Evolutionary conservation across 2,797 vertebrate species (phyloP).

Genomic region (Podarcis siculus): DNA sequence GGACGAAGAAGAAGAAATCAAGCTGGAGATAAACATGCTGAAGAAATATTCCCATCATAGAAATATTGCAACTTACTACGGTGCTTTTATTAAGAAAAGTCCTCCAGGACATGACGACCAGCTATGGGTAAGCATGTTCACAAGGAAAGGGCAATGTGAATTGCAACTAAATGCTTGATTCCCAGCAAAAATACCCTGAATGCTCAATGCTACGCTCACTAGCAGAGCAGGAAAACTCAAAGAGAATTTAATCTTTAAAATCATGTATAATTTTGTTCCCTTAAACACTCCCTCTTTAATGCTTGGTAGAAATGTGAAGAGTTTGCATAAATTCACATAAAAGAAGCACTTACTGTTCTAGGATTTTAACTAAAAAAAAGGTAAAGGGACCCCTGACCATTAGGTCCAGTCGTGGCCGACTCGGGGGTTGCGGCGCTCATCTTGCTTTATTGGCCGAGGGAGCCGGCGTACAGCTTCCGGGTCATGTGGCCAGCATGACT

Average conservation of each 20-base stretch:
- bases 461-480: too few relatives aligned
- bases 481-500: too few relatives aligned
- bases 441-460: too few relatives aligned
- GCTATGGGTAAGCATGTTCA: slow-evolving; percentile 87
- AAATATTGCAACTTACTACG: slow-evolving; percentile 97
- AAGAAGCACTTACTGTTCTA: neutral
- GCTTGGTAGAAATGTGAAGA: neutral
- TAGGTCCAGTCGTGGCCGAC: too few relatives aligned
- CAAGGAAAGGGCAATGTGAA: slow-evolving; percentile 19
- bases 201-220: slow-evolving; percentile 38
- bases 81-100: slow-evolving; percentile 98
- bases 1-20: slow-evolving; percentile 98
- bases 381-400: too few relatives aligned
- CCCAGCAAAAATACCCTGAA: slow-evolving; percentile 9
- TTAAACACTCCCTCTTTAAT: neutral
- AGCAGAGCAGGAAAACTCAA: slow-evolving; percentile 22
- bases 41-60: slow-evolving; percentile 98
- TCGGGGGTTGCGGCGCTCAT: too few relatives aligned
- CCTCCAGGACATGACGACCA: slow-evolving; percentile 97
- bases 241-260: slow-evolving; percentile 43
- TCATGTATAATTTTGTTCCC: slow-evolving; percentile 1
- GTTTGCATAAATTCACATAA: neutral
- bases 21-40: slow-evolving; percentile 98
- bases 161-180: slow-evolving; percentile 45
- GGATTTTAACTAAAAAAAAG: neutral